Percentiles rank a stretch among this genome's conserved stretches.
These are phyloP conservation scores for Acronicta alni DNA, from an alignment of 2,888 invertebrate species.

Conservation along the genomic window DNA sequence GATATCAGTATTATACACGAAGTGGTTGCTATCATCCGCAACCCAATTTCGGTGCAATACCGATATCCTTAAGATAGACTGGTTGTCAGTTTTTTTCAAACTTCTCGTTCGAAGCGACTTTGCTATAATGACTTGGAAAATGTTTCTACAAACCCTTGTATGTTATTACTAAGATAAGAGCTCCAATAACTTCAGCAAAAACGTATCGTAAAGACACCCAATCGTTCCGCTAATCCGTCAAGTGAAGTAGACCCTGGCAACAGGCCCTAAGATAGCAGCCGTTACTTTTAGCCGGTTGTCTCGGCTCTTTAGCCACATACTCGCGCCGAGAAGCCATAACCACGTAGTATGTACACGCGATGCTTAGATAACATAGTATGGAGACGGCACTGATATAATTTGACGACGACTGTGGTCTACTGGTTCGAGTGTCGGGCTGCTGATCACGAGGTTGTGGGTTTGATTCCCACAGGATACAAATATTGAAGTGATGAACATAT, in stretches of 20 bases:
- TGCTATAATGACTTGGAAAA: no score
- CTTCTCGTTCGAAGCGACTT: no score
- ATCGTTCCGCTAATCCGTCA: background rate
- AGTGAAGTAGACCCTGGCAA: background rate
- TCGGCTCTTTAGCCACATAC: slow-evolving; percentile 30
- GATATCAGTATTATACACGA: no score
- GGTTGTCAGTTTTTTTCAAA: no score
- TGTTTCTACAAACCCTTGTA: background rate
- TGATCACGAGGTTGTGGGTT: no score
- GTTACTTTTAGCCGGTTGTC: slow-evolving; percentile 14
- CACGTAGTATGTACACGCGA: slow-evolving; percentile 78
- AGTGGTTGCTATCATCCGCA: no score
- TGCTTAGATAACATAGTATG: slow-evolving; percentile 56
- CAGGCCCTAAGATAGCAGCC: slow-evolving; percentile 21
- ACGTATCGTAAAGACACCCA: slow-evolving; percentile 3
- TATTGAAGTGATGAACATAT: no score
- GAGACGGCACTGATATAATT: slow-evolving; percentile 38
- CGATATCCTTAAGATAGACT: no score
- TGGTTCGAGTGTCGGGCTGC: no score
- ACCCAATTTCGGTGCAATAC: no score
- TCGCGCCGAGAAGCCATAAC: slow-evolving; percentile 77
- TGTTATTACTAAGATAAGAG: background rate
- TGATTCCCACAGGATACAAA: no score
- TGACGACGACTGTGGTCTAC: no score
- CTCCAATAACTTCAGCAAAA: background rate